Conservation (phyloP, 2,888 invertebrate species). For the Serripes groenlandicus region DNA sequence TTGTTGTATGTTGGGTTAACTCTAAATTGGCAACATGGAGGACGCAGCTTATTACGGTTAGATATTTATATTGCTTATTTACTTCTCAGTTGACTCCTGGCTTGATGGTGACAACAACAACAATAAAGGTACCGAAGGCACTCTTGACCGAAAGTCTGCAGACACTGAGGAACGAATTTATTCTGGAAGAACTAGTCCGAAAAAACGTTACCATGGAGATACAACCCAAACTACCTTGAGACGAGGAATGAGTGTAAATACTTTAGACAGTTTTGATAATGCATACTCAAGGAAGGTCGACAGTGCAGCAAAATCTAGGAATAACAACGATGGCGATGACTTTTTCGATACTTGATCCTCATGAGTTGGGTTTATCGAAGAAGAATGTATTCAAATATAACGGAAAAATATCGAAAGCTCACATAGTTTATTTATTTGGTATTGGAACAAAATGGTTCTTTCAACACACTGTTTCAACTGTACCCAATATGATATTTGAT, state of each 20-base stretch:
- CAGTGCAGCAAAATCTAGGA: slow-evolving; percentile 36
- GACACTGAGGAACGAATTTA: slow-evolving; percentile 72
- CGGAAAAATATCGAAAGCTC: too few relatives aligned
- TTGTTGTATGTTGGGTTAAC: not conserved
- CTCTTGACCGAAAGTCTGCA: slow-evolving; percentile 25
- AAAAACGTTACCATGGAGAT: slow-evolving; percentile 58
- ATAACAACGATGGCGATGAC: slow-evolving; percentile 69
- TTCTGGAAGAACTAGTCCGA: slow-evolving; percentile 66
- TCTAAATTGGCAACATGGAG: too few relatives aligned
- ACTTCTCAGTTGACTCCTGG: slow-evolving; percentile 78
- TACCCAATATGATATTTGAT: too few relatives aligned
- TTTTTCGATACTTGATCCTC: slow-evolving; percentile 80
- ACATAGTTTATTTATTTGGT: too few relatives aligned
- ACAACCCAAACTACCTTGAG: slow-evolving; percentile 28
- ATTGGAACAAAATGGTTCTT: too few relatives aligned
- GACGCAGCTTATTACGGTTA: too few relatives aligned
- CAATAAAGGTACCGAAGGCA: slow-evolving; percentile 41
- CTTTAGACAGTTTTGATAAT: slow-evolving; percentile 80
- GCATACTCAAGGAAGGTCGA: slow-evolving; percentile 72
- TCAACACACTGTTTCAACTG: too few relatives aligned
- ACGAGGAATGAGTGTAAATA: slow-evolving; percentile 75
- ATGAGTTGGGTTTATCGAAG: too few relatives aligned
- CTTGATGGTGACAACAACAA: slow-evolving; percentile 72
- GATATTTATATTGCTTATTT: not conserved
- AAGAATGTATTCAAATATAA: too few relatives aligned